Conservation (phyloP, 1,140 invertebrate genomes). For the Macrosteles quadrilineatus region DNA sequence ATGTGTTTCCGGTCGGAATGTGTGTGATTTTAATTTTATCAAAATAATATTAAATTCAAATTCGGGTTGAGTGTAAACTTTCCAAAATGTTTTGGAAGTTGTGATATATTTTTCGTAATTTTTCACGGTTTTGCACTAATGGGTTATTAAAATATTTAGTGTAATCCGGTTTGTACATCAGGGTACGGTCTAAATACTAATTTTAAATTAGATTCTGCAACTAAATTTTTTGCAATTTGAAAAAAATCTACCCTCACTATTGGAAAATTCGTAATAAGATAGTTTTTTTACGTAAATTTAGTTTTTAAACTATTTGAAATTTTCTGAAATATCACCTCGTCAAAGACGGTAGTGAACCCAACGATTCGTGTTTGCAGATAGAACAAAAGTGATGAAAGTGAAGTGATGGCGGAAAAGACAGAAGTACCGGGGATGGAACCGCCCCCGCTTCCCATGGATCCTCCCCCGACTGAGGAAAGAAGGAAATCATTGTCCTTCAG, state of each 20-base stretch:
- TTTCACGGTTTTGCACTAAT: too few species aligned
- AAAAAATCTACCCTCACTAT: too few species aligned
- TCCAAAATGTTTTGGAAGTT: too few species aligned
- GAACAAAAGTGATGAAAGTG: not conserved
- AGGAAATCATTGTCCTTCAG: conserved; percentile 34
- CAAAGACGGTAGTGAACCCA: not conserved
- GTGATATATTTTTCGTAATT: too few species aligned
- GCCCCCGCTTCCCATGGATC: conserved; percentile 11
- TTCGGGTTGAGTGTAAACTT: too few species aligned
- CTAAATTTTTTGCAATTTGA: too few species aligned
- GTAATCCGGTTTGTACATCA: too few species aligned
- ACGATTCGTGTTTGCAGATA: not conserved
- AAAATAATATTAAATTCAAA: not conserved
- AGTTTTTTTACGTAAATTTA: too few species aligned
- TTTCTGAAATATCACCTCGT: not conserved
- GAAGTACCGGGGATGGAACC: not conserved
- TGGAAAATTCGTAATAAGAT: too few species aligned
- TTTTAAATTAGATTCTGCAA: too few species aligned
- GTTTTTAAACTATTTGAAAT: not conserved
- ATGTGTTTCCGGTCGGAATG: not conserved
- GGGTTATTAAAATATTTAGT: too few species aligned
- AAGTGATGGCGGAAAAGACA: not conserved
- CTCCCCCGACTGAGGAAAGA: conserved; percentile 28
- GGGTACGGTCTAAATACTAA: too few species aligned
- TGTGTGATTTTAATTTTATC: not conserved